Evolutionary conservation across 2,113 vertebrate species (phyloP).

Genomic region (Rhegmatorhina hoffmannsi): DNA sequence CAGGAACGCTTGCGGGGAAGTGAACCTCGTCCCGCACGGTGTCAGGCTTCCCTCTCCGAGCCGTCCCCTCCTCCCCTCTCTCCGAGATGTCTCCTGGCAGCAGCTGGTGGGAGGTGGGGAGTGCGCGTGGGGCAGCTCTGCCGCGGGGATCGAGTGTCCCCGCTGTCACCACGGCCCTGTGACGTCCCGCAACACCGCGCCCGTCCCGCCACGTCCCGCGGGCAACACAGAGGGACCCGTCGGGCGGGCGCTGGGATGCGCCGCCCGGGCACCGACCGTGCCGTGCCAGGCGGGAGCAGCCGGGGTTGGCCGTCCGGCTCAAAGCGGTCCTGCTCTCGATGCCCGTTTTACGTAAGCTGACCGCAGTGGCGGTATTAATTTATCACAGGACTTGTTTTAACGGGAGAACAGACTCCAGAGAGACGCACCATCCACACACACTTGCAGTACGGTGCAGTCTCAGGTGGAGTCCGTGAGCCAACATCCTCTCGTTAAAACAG

Average conservation of each 20-base stretch:
- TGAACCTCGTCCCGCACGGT: background rate
- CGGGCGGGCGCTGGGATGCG: background rate
- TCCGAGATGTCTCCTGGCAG: background rate
- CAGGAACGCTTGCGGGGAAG: background rate
- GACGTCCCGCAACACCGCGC: background rate
- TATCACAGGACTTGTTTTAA: background rate
- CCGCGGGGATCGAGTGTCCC: background rate
- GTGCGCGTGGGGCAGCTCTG: background rate
- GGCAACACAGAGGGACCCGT: background rate
- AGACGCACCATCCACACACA: background rate
- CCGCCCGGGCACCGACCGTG: background rate
- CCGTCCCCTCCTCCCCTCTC: background rate
- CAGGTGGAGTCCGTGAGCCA: background rate
- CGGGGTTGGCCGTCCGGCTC: too few relatives aligned
- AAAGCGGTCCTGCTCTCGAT: background rate
- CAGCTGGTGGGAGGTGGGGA: background rate
- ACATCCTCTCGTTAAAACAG: background rate
- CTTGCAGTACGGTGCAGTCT: background rate
- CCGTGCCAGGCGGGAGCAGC: background rate
- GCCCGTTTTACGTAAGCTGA: background rate
- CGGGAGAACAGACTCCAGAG: background rate
- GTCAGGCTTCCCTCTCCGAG: background rate
- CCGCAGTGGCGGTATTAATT: rapidly evolving
- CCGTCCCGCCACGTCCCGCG: background rate
- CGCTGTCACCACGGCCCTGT: background rate